A percentile compares a stretch with the other conserved stretches of the same genome.
phyloP scores from a whole-genome alignment of 2,888 invertebrate genomes.

The Invenusta paracnida region DNA sequence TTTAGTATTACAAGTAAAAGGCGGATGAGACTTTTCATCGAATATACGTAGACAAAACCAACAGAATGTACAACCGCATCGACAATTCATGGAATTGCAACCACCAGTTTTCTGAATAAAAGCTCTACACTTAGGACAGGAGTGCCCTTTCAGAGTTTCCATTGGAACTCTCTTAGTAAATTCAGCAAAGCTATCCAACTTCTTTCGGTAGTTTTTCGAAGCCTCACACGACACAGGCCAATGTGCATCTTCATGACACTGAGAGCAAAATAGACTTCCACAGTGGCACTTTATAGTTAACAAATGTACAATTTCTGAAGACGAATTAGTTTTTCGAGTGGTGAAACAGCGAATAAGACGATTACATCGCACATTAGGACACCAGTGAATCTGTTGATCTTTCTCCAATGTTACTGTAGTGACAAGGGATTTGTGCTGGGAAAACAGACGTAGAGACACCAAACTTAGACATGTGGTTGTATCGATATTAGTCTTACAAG shows the following conservation, averaged over 20 bases:
- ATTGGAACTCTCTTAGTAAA: neutral
- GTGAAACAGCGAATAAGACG: neutral
- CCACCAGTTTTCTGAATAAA: neutral
- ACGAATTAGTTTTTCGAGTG: neutral
- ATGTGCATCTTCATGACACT: neutral
- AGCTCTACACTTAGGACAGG: neutral
- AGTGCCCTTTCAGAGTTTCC: neutral
- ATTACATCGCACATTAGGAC: neutral
- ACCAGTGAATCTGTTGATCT: neutral
- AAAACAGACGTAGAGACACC: neutral
- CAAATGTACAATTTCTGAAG: neutral
- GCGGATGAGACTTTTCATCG: neutral
- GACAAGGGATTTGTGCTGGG: neutral
- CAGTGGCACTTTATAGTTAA: neutral
- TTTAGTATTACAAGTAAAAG: neutral
- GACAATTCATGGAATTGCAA: neutral
- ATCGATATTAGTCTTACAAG: neutral
- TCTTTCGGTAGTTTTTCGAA: neutral
- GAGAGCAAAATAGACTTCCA: neutral
- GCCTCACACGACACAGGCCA: slow-evolving; percentile 2
- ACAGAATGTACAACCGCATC: neutral
- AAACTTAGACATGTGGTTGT: neutral
- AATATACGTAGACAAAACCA: neutral
- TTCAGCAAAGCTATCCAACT: neutral
- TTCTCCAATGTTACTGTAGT: neutral